Base-by-base conservation (phyloP, 2,888 invertebrate species). In the Rapana venosa region DNA sequence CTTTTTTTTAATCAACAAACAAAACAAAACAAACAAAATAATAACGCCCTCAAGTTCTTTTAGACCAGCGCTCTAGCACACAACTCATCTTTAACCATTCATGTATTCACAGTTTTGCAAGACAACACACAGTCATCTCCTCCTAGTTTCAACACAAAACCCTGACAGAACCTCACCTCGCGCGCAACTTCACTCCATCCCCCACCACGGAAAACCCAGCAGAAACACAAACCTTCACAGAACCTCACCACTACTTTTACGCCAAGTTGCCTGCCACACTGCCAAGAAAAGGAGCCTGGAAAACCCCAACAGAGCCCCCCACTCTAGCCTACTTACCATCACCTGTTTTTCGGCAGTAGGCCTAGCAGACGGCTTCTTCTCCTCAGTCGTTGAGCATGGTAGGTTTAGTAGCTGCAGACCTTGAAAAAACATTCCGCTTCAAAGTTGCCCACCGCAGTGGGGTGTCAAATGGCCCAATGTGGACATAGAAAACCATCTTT, bases 401-500 rank as follows among this genome's bases (percentile, higher is more conserved):
- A 32, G 35, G 11, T 1, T 11, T 20, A 66, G 66, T 22, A 8
- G 47, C 47, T 47, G 47, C 74, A 74, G 74, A 4, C n/a, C 74
- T 74, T 11, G 22, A 79, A 26, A 32, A 32, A 79, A 79, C 79
- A 79, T 1, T 17, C 17, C 13, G 15, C 79, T 79, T 32, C 5
- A n/a, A 74, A 4, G 1, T 74, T 8, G 22, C 2, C 74, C 74
- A 26, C n/a, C 30, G 1, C 22, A 15, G 58, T 58, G 1, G 36
- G 30, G 36, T 35, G 30, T 77, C 35, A n/a, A 87, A 70, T 87
- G 36, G 32, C 32, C 56, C 15, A 30, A n/a, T 47, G 61, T 70
- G 74, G 77, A 87, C 77, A 70, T 22, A 70, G 70, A 77, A 74
- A 70, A 87, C 74, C 36, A 74, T 74, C 77, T n/a, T 30, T 17